Evolutionary conservation across 2,797 vertebrate genomes (phyloP), one percentile per base, ranked within the genome.

Genomic region (Paguma larvata): DNA sequence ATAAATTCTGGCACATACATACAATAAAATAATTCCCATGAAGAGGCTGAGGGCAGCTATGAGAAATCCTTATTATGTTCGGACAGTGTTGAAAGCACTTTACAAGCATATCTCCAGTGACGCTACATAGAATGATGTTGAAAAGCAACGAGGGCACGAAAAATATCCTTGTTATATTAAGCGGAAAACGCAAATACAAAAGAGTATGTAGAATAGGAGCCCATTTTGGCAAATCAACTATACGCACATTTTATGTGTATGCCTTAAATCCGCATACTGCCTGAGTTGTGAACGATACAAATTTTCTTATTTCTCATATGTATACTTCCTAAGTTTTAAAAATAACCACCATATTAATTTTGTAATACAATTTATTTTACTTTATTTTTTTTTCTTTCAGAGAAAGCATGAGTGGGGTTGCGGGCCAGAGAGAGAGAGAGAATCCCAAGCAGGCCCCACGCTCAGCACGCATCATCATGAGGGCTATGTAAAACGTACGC

Each of bases 71-170:
- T 90, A 73, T 80, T 91, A 92, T 21, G 30, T 63, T 51, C 27
- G 78, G 48, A 82, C 2, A 92, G 38, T 68, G 10, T 46, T 67
- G 75, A 65, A 44, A 68, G 32, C 10, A 72, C 75, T 90, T 90
- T 77, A 73, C 30, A 91, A 86, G 44, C 30, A 34, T 85, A 62
- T 48, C 18, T 75, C 23, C 44, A 44, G 9, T 56, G 51, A 32
- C 38, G 41, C 59, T n/a, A 65, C 13, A 75, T 34, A 87, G 6
- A 72, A 14, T 79, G 44, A 88, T 78, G 48, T 44, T 56, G 27
- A 94, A 86, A 16, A 65, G 25, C n/a, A 86, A 72, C 53, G n/a
- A 25, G 48, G 11, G 85, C 25, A 86, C 25, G 92, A 94, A 92
- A 65, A 1, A 77, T 46, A 70, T 0, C 10, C 19, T 75, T 62